Base-by-base conservation (phyloP, 2,888 invertebrate species). In the Mesorhabditis belari region DNA sequence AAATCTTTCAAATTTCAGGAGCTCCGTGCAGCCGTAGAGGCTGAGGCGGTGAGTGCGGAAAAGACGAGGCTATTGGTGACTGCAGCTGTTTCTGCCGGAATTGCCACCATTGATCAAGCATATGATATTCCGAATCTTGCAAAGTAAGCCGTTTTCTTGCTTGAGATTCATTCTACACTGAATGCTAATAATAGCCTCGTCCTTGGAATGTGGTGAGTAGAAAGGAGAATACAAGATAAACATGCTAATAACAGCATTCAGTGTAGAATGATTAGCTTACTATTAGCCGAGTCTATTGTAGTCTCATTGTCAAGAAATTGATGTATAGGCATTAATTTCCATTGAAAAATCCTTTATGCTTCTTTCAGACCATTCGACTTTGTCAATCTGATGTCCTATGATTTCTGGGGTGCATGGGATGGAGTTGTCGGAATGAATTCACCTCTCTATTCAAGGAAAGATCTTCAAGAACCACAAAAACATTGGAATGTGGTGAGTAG, bases 11-110 rank as follows among this genome's bases (percentile, higher is more conserved):
- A 24, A 19, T 56, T n/a, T 51, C 28, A 77, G 72, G 80, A 80
- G 69, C 60, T 80, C 23, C 63, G 69, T 49, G 70, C 70, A 12
- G 79, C 80, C 9, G 65, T 65, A 44, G 71, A 67, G 27, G 64
- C 62, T 1, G 79, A 79, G 61, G 63, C 76, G 5, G 60, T 51
- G 24, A 51, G 60, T 5, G 66, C 71, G n/a, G 63, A 67, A 21
- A 62, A 65, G 19, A 67, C 67, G 5, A 86, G 85, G n/a, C 85
- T 92, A 79, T 86, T 88, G 50, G 81, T 93, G 28, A 90, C 91
- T 1, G 88, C 90, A 0, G 88, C 91, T 0, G 86, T 92, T 52
- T 91, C 92, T 0, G 92, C 92, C 0, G 92, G 92, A 80, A 90
- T 90, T 75, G 90, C 91, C 83, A 90, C 92, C 0, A 91, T 93